Percentiles rank a stretch among this genome's conserved stretches.
phyloP scores from a whole-genome alignment of 1,140 invertebrate genomes.

The Orussus abietinus region DNA sequence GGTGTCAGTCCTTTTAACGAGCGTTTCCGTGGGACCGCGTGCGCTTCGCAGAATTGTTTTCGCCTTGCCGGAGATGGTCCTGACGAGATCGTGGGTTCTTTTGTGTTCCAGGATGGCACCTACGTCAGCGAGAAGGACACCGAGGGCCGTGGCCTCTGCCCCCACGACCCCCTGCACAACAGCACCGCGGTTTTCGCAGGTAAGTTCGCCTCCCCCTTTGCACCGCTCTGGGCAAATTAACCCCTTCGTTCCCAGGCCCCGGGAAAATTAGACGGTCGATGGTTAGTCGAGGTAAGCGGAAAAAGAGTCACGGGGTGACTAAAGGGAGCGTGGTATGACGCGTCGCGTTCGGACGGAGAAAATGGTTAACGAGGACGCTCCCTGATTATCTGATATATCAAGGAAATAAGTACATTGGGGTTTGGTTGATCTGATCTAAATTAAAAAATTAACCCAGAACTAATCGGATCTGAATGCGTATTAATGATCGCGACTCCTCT shows the following conservation, averaged over 20 bases:
- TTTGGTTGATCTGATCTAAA: too few relatives aligned
- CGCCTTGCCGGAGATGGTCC: constrained; percentile 7
- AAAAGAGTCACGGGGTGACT: too few relatives aligned
- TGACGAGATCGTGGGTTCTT: constrained; percentile 18
- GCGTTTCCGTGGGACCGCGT: too few relatives aligned
- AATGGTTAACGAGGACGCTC: constrained; percentile 11
- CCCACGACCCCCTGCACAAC: constrained; percentile 91
- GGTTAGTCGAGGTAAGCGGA: too few relatives aligned
- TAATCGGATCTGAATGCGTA: too few relatives aligned
- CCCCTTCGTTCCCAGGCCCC: constrained; percentile 16
- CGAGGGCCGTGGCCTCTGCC: constrained; percentile 82
- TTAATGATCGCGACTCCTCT: too few relatives aligned
- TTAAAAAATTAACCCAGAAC: too few relatives aligned
- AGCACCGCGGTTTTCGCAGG: constrained; percentile 80
- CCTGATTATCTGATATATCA: too few relatives aligned
- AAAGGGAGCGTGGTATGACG: neutral
- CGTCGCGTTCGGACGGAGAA: neutral
- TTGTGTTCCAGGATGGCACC: constrained; percentile 56
- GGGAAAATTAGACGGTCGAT: constrained; percentile 18
- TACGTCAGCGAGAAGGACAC: constrained; percentile 62
- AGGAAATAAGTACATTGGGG: too few relatives aligned
- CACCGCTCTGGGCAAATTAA: constrained; percentile 15
- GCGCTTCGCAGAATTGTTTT: too few relatives aligned
- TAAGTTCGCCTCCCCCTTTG: constrained; percentile 38
- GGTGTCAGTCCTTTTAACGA: too few relatives aligned